Evolutionary conservation across 1,140 invertebrate species (phyloP).

Genomic region (Yoshiicerus persimilis): DNA sequence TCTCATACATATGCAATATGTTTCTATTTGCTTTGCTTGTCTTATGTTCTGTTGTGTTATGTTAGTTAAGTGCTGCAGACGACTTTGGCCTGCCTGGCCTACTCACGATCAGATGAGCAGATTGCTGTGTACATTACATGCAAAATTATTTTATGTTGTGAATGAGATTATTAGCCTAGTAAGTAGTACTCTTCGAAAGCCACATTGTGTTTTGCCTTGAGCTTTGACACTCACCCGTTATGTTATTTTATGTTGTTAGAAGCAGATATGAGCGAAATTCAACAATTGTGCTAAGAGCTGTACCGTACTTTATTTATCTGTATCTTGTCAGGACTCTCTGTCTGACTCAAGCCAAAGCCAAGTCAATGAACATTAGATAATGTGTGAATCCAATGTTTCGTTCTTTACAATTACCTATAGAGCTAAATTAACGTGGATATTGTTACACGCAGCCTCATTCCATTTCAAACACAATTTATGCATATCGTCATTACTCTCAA

Average conservation of each 20-base stretch:
- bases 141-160: background rate
- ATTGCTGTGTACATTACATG: too few relatives aligned
- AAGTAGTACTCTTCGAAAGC: background rate
- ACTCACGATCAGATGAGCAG: background rate
- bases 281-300: background rate
- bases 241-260: conserved; percentile 13
- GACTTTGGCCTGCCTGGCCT: background rate
- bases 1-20: background rate
- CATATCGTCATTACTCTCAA: too few relatives aligned
- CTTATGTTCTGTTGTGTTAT: background rate
- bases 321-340: background rate
- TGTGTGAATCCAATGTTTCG: background rate
- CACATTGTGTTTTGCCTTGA: background rate
- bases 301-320: background rate
- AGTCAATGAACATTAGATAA: background rate
- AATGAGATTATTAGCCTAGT: background rate
- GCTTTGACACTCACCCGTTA: conserved; percentile 21
- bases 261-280: background rate
- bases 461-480: background rate
- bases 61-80: background rate
- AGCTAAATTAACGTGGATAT: background rate
- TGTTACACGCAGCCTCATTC: too few relatives aligned
- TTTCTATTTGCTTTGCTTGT: background rate
- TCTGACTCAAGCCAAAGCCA: background rate
- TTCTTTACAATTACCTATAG: background rate